Base-by-base conservation (phyloP, 2,113 vertebrate species). In the Tretioscincus oriximinensis region DNA sequence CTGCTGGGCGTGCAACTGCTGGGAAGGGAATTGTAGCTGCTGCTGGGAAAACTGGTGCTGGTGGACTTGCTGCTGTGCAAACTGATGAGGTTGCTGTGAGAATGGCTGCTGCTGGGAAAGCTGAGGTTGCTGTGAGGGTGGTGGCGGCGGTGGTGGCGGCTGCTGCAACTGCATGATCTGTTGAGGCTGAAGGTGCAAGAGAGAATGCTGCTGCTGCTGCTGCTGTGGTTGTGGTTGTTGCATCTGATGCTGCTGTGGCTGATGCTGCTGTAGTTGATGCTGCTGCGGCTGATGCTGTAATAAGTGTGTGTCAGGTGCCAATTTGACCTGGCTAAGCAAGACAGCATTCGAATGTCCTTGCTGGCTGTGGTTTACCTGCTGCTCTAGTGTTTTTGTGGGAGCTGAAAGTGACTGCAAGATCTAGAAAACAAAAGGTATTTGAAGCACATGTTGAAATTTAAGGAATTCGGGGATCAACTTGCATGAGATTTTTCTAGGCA, bases 341-440 rank as follows among this genome's bases (percentile, higher is more conserved):
- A 96, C 91, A 4, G 96, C 88, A 24, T 91, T 95, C 21, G 94
- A 89, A 71, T 95, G 95, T 81, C 95, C 96, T 86, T 95, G 93
- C 71, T 96, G 96, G 89, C 94, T 93, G 87, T 96, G 97, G 87
- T 93, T 96, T 78, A 94, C 94, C 92, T 96, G 96, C 26, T 96
- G 96, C 12, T 98, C 98, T 87, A 97, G 84, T 29, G 91, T 93
- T 95, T 99, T 99, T 21, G 96, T 95, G 87, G 97, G 94, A 70
- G 96, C 95, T n/a, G 97, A 95, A 82, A 98, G 95, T 83, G 96
- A 97, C 89, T 98, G 98, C 58, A 99, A 90, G 85, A 99, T 98
- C 98, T 98, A 90, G 41, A 90, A 93, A 82, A 85, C 86, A 90
- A 89, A 88, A 84, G 86, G 66, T 79, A 86, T 73, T 76, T 68